phyloP scores from a whole-genome alignment of 2,888 invertebrate species.

The Clivina fossor region DNA sequence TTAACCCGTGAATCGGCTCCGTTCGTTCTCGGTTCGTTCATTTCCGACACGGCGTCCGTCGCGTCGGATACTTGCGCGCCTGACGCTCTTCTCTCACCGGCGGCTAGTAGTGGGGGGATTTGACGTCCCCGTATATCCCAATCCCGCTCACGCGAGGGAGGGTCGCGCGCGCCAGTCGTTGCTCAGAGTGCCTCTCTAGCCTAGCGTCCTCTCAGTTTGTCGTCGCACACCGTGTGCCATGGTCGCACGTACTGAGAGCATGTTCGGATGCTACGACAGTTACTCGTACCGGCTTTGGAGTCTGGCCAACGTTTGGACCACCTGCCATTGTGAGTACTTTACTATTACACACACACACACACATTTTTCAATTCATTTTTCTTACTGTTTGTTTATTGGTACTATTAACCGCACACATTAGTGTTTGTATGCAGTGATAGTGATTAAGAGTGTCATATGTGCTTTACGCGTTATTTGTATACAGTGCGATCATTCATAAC shows the following conservation, averaged over 20 bases:
- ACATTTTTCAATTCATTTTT: not conserved
- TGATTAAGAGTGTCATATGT: too few relatives aligned
- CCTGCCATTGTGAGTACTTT: slow-evolving; percentile 76
- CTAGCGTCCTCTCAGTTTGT: slow-evolving; percentile 44
- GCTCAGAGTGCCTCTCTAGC: slow-evolving; percentile 33
- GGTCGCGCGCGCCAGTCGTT: slow-evolving; percentile 26
- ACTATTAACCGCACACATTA: too few relatives aligned
- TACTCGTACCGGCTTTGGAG: slow-evolving; percentile 77
- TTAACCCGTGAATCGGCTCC: too few relatives aligned
- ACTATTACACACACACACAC: too few relatives aligned
- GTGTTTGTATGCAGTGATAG: too few relatives aligned
- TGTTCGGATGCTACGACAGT: slow-evolving; percentile 75
- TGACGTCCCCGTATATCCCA: too few relatives aligned
- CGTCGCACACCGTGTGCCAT: slow-evolving; percentile 73
- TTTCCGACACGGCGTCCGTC: slow-evolving; percentile 41
- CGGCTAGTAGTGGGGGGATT: too few relatives aligned
- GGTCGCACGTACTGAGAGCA: slow-evolving; percentile 78
- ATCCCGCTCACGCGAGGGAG: slow-evolving; percentile 26
- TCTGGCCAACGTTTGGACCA: slow-evolving; percentile 75
- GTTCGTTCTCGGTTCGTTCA: slow-evolving; percentile 40
- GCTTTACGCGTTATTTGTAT: too few relatives aligned
- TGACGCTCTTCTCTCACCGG: too few relatives aligned
- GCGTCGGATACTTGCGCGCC: slow-evolving; percentile 35
- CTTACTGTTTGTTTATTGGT: too few relatives aligned
- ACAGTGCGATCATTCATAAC: too few relatives aligned